phyloP scores from a whole-genome alignment of 2,113 vertebrate species.

The Apeltes quadracus region DNA sequence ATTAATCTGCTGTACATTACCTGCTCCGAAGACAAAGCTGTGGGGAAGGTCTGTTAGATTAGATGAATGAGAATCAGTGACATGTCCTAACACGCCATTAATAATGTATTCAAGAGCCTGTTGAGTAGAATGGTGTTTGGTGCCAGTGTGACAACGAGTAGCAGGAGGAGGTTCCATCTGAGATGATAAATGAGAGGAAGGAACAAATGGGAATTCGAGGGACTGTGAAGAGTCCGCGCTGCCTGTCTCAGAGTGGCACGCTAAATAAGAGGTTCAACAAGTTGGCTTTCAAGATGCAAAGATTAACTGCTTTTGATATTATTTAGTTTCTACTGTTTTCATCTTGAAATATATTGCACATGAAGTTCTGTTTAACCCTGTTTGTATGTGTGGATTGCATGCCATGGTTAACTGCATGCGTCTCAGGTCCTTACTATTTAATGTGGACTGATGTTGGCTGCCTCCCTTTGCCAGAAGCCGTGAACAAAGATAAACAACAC shows the following conservation, averaged over 20 bases:
- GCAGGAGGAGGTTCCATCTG: constrained; percentile 13
- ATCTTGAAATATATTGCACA: background rate
- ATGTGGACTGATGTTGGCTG: constrained; percentile 6
- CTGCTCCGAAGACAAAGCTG: background rate
- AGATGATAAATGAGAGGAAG: constrained; percentile 32
- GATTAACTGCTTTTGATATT: background rate
- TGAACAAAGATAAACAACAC: constrained; percentile 1
- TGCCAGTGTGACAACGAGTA: constrained; percentile 18
- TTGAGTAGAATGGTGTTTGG: constrained; percentile 14
- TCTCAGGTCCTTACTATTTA: background rate
- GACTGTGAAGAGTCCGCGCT: background rate
- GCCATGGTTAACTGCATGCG: background rate
- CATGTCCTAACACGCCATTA: constrained; percentile 2
- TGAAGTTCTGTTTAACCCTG: background rate
- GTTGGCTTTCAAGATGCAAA: constrained; percentile 10
- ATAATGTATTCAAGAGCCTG: background rate
- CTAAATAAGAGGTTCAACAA: background rate
- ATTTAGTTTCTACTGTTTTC: background rate
- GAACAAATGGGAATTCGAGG: background rate
- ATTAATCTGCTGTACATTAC: background rate
- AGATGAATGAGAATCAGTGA: constrained; percentile 19
- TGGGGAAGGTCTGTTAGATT: background rate
- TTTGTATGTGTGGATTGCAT: background rate
- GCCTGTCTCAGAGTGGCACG: background rate
- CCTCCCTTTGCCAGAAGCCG: background rate